Evolutionary conservation across 2,797 vertebrate species (phyloP), one percentile per base, ranked within the genome.

Genomic region (Kryptolebias ocellatus): DNA sequence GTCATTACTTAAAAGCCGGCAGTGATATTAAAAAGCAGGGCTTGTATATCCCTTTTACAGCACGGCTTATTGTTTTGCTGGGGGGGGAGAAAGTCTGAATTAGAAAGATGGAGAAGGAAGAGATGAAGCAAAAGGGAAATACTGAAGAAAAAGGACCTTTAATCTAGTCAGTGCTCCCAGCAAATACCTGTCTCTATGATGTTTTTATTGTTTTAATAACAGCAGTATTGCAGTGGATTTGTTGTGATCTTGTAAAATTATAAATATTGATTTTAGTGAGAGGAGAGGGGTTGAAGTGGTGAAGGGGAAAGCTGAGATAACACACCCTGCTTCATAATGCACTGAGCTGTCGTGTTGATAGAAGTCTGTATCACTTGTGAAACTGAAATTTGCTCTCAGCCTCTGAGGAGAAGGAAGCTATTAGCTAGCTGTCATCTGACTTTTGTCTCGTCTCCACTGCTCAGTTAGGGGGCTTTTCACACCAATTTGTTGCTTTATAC

Each of bases 201-300:
- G 81, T 89, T 91, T 93, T 92, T 92, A 91, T 91, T 92, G 92
- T 93, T 93, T 92, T 93, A 94, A 94, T 93, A 94, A 94, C 63
- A 34, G 69, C 60, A 46, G 85, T 78, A 83, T 73, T 60, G 67
- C 76, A 74, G 73, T 52, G 79, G 90, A 92, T 92, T 93, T 93
- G 85, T 90, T 86, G 87, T 88, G 86, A 89, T 92, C 87, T 90
- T 91, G 83, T 93, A 91, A 88, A 94, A 93, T 93, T 92, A 92
- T 93, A 90, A 90, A 92, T 92, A 93, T 94, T 90, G 92, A 94
- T 87, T 87, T 89, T 92, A 84, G 76, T 80, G 87, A 89, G 87
- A 83, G 78, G 79, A 80, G 64, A 57, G 50, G 60, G 68, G 65
- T 17, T 45, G 70, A 71, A 70, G 60, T 29, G 44, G 51, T 27